Evolutionary conservation across 2,797 vertebrate genomes (phyloP), one percentile per base, ranked within the genome.

Genomic region (Sparus aurata): DNA sequence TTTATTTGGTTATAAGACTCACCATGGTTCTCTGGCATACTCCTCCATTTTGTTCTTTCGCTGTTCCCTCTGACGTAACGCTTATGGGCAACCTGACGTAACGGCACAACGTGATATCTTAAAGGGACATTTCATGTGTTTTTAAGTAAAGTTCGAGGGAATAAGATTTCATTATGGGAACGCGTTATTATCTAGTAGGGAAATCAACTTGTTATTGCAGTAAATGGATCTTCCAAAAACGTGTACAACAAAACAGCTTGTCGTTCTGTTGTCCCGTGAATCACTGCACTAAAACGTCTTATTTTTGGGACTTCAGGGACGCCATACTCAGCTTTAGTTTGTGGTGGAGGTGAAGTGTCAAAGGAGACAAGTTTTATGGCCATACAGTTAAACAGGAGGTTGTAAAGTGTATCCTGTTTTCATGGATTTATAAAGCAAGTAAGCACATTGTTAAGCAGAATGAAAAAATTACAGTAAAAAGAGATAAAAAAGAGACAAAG

Each of bases 11-110:
- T 61, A 34, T 20, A 54, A 50, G 52, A 84, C 96, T 97, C 87
- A 99, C 98, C 98, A 99, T 0, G 98, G 98, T 34, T 98, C 98
- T 20, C 98, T 96, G 11, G 97, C 97, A 82, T 98, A 98, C 61
- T 99, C 98, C 96, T 98, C 97, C 98, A 99, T 98, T 95, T 98
- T 97, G 94, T 95, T 94, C 92, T 91, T 75, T 80, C 6, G 73
- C 76, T 80, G 87, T 87, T 91, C 87, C 78, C 43, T 61, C 67
- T 91, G 91, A 91, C 90, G 91, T 79, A 70, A 88, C n/a, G 41
- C 38, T 47, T 13, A 69, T 34, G 62, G 23, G 17, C 43, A 17
- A 13, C 3, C 13, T 86, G 87, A 92, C 86, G 89, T 79, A 70
- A 84, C 41, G 1, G 20, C 47, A 5, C 7, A 18, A 53, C 46